Conservation (phyloP, 2,888 invertebrate species). For the Phalera bucephala region DNA sequence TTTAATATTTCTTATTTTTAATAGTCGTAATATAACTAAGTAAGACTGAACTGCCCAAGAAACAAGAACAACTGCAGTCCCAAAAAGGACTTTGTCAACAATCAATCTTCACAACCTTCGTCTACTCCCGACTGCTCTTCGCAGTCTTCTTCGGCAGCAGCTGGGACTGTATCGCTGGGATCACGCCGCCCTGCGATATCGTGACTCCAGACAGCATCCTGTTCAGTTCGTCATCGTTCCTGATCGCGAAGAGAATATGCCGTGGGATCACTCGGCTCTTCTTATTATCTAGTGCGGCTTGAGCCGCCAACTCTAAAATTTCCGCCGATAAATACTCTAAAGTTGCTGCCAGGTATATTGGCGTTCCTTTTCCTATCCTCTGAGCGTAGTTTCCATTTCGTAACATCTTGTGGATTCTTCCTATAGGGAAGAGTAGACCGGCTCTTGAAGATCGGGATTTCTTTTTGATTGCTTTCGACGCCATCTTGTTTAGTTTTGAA, state of each 20-base stretch:
- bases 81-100: conserved; percentile 20
- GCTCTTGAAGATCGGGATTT: conserved; percentile 70
- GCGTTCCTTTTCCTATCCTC: conserved; percentile 77
- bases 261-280: conserved; percentile 76
- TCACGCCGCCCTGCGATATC: conserved; percentile 56
- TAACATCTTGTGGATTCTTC: conserved; percentile 81
- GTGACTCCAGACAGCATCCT: conserved; percentile 50
- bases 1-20: too few species aligned
- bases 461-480: conserved; percentile 32
- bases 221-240: conserved; percentile 59
- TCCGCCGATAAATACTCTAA: conserved; percentile 87
- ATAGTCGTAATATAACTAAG: too few species aligned
- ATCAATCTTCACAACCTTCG: background rate
- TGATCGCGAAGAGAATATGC: conserved; percentile 56
- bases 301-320: conserved; percentile 85
- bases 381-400: conserved; percentile 84
- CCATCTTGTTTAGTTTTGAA: too few species aligned
- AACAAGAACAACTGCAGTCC: background rate
- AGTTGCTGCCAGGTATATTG: conserved; percentile 81
- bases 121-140: conserved; percentile 25
- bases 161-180: conserved; percentile 49
- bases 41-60: background rate
- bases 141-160: conserved; percentile 59
- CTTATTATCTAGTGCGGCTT: conserved; percentile 86
- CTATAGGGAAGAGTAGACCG: conserved; percentile 81